These are phyloP conservation scores for Metallyticus violacea DNA, from an alignment of 2,888 invertebrate genomes.

Conservation along the genomic window DNA sequence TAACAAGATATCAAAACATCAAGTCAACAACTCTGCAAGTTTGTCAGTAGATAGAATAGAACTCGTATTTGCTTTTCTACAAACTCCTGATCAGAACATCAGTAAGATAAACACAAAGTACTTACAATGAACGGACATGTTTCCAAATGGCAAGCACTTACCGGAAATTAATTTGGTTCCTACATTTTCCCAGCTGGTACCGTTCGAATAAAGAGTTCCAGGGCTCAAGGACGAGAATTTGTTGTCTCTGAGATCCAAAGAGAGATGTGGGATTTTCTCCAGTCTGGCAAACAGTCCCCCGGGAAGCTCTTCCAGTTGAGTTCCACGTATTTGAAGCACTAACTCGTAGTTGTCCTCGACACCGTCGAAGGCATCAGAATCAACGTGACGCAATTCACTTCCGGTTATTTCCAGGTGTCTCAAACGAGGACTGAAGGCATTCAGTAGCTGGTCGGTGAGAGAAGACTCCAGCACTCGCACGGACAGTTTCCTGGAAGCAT, in stretches of 20 bases:
- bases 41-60: too few relatives aligned
- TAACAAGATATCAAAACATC: too few relatives aligned
- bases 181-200: conserved; percentile 81
- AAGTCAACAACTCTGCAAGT: too few relatives aligned
- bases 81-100: too few relatives aligned
- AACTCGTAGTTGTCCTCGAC: conserved; percentile 74
- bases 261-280: conserved; percentile 74
- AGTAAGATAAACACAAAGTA: too few relatives aligned
- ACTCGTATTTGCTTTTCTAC: too few relatives aligned
- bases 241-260: conserved; percentile 79
- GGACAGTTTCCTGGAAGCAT: conserved; percentile 70
- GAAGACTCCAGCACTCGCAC: conserved; percentile 72
- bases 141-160: conserved; percentile 47
- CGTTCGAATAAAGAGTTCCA: conserved; percentile 82
- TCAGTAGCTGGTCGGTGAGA: conserved; percentile 72
- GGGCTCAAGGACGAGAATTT: conserved; percentile 75
- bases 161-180: conserved; percentile 83
- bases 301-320: conserved; percentile 75
- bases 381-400: conserved; percentile 65
- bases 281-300: conserved; percentile 74
- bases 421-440: conserved; percentile 75
- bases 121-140: too few relatives aligned
- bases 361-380: conserved; percentile 73
- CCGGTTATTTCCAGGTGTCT: conserved; percentile 80
- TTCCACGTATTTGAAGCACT: conserved; percentile 71